These are phyloP conservation scores for Aphaenogaster ashmeadi DNA, from an alignment of 1,140 invertebrate species.

Conservation along the genomic window DNA sequence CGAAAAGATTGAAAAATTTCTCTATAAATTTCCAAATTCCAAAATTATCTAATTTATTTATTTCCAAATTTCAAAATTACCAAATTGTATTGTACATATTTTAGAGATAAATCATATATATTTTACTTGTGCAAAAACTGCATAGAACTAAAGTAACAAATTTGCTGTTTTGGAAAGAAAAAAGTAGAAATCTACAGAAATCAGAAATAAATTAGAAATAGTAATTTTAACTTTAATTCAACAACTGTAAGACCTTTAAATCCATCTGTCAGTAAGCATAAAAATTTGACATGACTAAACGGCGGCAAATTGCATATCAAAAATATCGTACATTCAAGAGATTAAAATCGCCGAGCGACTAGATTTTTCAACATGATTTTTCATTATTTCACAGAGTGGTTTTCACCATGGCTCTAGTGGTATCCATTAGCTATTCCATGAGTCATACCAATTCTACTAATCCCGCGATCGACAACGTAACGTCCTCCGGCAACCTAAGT, in stretches of 20 bases:
- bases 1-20: neutral
- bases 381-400: constrained; percentile 82
- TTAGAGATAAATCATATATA: neutral
- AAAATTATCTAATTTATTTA: neutral
- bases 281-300: neutral
- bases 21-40: neutral
- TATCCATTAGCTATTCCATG: constrained; percentile 87
- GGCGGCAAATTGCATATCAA: neutral
- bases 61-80: neutral
- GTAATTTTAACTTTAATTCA: neutral
- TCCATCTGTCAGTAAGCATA: neutral
- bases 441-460: constrained; percentile 70
- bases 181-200: neutral
- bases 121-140: constrained; percentile 8
- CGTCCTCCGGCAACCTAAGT: neutral
- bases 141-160: neutral
- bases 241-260: neutral
- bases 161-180: neutral
- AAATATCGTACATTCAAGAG: neutral
- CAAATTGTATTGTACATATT: neutral
- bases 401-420: constrained; percentile 86
- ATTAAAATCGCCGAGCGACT: neutral
- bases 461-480: neutral
- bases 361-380: neutral
- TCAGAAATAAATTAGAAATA: neutral